Percentiles rank a stretch among this genome's conserved stretches.
phyloP scores from a whole-genome alignment of 2,888 invertebrate genomes.

The Hoplodrina blanda region DNA sequence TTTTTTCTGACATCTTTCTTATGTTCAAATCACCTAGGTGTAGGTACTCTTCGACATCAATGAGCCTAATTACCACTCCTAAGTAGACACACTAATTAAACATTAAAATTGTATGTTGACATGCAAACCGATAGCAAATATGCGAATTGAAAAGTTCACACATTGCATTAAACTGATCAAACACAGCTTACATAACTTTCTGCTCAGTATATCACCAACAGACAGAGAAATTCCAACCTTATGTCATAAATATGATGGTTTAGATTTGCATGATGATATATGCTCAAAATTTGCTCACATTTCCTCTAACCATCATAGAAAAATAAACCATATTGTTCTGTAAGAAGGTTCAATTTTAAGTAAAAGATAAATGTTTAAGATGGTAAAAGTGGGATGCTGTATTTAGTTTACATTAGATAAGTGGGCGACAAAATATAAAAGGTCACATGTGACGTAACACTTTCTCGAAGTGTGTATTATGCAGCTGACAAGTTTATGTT shows the following conservation, averaged over 20 bases:
- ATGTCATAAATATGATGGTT: background rate
- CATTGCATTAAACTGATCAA: constrained; percentile 54
- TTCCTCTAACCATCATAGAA: constrained; percentile 6
- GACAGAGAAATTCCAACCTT: constrained; percentile 32
- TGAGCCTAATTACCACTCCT: no score
- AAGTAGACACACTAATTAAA: no score
- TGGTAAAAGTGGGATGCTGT: constrained; percentile 67
- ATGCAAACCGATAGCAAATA: constrained; percentile 32
- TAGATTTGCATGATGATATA: constrained; percentile 26
- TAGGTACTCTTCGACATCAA: no score
- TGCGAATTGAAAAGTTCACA: constrained; percentile 55
- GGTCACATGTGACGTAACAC: constrained; percentile 79
- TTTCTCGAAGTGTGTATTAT: constrained; percentile 71
- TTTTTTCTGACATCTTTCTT: no score
- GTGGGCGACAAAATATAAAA: constrained; percentile 78
- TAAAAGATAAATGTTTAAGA: constrained; percentile 42
- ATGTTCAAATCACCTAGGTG: no score
- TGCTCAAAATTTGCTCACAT: constrained; percentile 44
- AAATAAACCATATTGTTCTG: constrained; percentile 1
- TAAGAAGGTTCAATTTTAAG: background rate
- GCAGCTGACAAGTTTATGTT: constrained; percentile 56
- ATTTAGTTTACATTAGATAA: constrained; percentile 65
- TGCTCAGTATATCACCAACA: background rate
- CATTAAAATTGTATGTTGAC: constrained; percentile 45
- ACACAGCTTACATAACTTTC: constrained; percentile 61